Base-by-base conservation (phyloP, 1,140 invertebrate species). In the Heliconius hermathena region DNA sequence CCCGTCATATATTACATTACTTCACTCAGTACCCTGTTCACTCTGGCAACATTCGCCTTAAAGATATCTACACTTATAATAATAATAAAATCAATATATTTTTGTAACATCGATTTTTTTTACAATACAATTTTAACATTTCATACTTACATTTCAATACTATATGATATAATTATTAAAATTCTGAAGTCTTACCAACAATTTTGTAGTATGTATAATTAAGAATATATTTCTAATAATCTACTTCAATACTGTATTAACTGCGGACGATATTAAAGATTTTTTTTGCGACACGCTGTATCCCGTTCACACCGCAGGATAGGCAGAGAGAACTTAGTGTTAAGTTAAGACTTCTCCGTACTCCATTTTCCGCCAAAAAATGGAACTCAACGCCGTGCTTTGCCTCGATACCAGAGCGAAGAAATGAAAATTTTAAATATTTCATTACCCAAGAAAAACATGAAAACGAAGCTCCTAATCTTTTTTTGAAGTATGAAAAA, bases 1-100 rank as follows among this genome's bases (percentile, higher is more conserved):
- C 26, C 20, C 60, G n/a, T 74, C 60, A 71, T 74, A 22, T 9
- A 74, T 70, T 54, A 33, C 60, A 38, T 76, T 76, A 71, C 66
- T 77, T 73, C 73, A 66, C 60, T 49, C 54, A 72, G 70, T 82
- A 84, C 83, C 83, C 83, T 84, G 83, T 84, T 80, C 71, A 36
- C 76, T 77, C 78, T 73, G 80, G 80, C 80, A 73, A 71, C 76
- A 78, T 22, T 71, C 82, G 76, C 75, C 80, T 76, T 77, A 80
- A 70, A 77, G 76, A 70, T 70, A 76, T 60, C 57, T 33, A 75
- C 54, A 66, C 22, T 75, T 60, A n/a, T 75, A 11, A 60, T 11
- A 46, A 16, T 46, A 46, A 46, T 46, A 46, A 46, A 16, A 46
- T 16, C 4, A 46, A 46, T 4, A 46, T 16, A 16, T 16, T 60